These are phyloP conservation scores for Aldrovandia affinis DNA, from an alignment of 2,797 vertebrate species.

Conservation along the genomic window DNA sequence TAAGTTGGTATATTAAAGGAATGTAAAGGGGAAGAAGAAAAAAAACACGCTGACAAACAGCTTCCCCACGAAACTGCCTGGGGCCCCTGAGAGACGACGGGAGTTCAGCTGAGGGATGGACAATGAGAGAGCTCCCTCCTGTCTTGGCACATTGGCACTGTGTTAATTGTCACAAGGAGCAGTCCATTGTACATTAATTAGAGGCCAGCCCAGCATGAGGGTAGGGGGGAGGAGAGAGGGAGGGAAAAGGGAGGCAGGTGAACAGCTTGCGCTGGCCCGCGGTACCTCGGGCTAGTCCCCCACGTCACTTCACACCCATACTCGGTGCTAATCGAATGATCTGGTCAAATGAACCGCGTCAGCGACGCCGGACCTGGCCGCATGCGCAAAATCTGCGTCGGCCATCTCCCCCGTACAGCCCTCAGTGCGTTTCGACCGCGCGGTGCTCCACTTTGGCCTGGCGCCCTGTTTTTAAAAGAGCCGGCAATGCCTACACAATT, in stretches of 20 bases:
- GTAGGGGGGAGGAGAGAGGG: slow-evolving; percentile 9
- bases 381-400: slow-evolving; percentile 48
- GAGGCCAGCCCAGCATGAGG: slow-evolving; percentile 13
- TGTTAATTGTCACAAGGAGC: slow-evolving; percentile 10
- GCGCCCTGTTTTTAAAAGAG: neutral
- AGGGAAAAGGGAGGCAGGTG: slow-evolving; percentile 62
- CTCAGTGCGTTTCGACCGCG: neutral
- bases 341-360: slow-evolving; percentile 59
- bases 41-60: neutral
- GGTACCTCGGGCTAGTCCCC: slow-evolving; percentile 67
- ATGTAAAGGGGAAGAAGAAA: neutral
- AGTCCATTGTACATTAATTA: slow-evolving; percentile 18
- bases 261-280: slow-evolving; percentile 75
- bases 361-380: slow-evolving; percentile 48
- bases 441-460: neutral
- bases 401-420: neutral
- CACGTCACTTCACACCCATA: slow-evolving; percentile 73
- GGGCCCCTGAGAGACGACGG: neutral
- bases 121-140: neutral
- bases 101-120: neutral
- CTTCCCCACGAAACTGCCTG: neutral
- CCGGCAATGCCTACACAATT: neutral
- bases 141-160: neutral
- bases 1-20: neutral
- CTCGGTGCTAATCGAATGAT: slow-evolving; percentile 70